Evolutionary conservation across 2,797 vertebrate genomes (phyloP).

Genomic region (Mormyrus proboscirostris): DNA sequence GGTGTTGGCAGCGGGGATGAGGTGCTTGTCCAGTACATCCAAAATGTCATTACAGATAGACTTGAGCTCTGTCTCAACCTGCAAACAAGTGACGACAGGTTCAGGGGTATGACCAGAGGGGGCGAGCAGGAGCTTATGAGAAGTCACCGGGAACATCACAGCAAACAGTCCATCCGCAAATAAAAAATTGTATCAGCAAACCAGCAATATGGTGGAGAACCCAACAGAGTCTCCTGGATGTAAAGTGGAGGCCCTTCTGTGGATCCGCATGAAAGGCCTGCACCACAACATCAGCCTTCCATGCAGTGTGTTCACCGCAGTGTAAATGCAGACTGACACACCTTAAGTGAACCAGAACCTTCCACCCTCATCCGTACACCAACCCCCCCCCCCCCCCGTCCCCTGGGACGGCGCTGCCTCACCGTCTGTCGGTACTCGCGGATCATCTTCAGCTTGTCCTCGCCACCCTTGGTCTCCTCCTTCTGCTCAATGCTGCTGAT

Average conservation of each 20-base stretch:
- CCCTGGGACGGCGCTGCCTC: conserved; percentile 34
- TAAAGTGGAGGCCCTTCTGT: neutral
- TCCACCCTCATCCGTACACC: neutral
- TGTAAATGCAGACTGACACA: neutral
- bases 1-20: conserved; percentile 88
- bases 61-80: conserved; percentile 96
- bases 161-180: neutral
- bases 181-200: no score
- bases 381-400: neutral
- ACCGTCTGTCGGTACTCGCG: conserved; percentile 96
- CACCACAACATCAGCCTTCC: neutral
- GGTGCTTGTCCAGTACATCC: conserved; percentile 94
- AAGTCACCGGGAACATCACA: neutral
- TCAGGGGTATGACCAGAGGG: neutral
- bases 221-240: neutral
- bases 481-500: conserved; percentile 99
- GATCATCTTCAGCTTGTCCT: conserved; percentile 97
- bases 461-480: conserved; percentile 88
- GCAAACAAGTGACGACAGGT: conserved; percentile 13
- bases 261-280: neutral
- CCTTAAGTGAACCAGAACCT: neutral
- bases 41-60: conserved; percentile 96
- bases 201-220: neutral
- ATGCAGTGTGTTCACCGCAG: neutral
- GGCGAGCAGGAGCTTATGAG: neutral